phyloP scores from a whole-genome alignment of 2,113 vertebrate species.

The Centrocercus urophasianus region DNA sequence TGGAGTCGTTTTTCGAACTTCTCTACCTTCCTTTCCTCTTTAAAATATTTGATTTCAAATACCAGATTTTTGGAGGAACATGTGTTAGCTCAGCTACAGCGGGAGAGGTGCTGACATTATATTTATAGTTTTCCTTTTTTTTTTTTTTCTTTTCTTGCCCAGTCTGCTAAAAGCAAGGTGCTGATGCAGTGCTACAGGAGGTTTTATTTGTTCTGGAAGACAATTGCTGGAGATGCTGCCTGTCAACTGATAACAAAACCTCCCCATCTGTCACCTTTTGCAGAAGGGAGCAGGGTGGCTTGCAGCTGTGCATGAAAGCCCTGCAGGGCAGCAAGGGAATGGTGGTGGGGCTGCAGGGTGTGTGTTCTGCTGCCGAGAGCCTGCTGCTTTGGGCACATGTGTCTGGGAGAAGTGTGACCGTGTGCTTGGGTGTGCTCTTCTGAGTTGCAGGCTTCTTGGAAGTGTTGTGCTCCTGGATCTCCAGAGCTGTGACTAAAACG shows the following conservation, averaged over 20 bases:
- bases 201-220: not conserved
- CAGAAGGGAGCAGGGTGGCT: not conserved
- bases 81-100: not conserved
- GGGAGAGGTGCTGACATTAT: not conserved
- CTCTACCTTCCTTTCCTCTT: not conserved
- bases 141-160: not conserved
- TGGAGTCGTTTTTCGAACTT: not conserved
- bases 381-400: accelerated
- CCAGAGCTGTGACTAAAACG: not conserved
- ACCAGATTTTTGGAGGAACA: not conserved
- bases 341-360: accelerated
- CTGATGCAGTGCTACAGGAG: not conserved
- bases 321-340: accelerated
- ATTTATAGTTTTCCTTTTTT: not conserved
- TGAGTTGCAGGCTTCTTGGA: not conserved
- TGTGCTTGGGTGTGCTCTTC: not conserved
- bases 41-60: not conserved
- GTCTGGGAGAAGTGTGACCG: accelerated
- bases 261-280: conserved; percentile 15
- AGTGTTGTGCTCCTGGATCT: accelerated
- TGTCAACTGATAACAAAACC: not conserved
- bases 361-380: not conserved
- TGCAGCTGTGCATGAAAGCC: not conserved
- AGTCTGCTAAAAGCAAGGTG: not conserved
- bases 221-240: not conserved